Conservation (phyloP, 1,140 invertebrate genomes). For the Penaeus japonicus region DNA sequence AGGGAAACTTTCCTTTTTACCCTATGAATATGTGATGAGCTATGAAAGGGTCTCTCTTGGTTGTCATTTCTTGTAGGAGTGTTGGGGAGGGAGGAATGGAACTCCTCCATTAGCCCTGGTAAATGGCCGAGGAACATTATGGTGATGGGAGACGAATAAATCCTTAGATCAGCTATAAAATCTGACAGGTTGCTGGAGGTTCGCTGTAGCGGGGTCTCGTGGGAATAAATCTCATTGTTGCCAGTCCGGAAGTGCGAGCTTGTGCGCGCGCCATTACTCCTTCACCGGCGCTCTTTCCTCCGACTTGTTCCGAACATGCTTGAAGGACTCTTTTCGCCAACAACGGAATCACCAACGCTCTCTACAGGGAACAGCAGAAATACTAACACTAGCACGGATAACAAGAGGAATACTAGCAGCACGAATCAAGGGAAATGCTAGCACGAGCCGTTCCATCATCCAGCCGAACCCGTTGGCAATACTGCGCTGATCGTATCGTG, state of each 20-base stretch:
- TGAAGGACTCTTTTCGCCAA: background rate
- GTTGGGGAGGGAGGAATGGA: background rate
- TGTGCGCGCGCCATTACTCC: background rate
- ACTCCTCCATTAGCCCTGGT: background rate
- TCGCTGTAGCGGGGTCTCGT: background rate
- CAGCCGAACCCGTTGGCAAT: background rate
- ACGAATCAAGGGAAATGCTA: too few species aligned
- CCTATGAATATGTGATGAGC: background rate
- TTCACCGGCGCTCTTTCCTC: background rate
- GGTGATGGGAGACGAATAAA: background rate
- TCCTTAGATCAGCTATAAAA: slow-evolving; percentile 1
- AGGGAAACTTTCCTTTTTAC: background rate
- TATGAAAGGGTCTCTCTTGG: background rate
- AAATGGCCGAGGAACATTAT: slow-evolving; percentile 3
- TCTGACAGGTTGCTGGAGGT: slow-evolving; percentile 15
- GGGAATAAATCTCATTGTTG: slow-evolving; percentile 6
- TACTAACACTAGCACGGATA: background rate
- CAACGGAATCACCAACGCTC: background rate
- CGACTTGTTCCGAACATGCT: background rate
- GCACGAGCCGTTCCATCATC: too few species aligned
- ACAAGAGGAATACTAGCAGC: background rate
- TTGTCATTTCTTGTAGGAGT: background rate
- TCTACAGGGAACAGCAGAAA: background rate
- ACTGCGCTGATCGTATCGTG: background rate
- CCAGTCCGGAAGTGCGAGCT: background rate